A percentile compares a stretch with the other conserved stretches of the same genome.
These are phyloP conservation scores for Erythrocercus mccallii DNA, from an alignment of 2,113 vertebrate genomes.

Conservation along the genomic window DNA sequence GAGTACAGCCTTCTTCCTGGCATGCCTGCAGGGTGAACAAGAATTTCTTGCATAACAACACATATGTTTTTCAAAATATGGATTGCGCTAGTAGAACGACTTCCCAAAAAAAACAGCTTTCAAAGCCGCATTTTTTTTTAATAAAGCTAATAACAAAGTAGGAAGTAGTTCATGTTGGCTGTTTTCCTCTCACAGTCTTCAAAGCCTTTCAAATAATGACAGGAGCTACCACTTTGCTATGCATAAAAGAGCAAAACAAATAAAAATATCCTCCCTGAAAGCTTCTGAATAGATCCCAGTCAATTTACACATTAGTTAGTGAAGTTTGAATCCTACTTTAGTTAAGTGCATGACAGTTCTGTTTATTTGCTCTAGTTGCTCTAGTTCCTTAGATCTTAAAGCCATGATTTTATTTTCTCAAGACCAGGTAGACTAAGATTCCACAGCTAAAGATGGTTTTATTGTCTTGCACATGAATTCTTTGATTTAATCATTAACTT, in stretches of 20 bases:
- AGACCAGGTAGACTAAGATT: neutral
- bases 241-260: constrained; percentile 13
- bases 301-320: constrained; percentile 2
- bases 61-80: constrained; percentile 8
- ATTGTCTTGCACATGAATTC: neutral
- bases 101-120: neutral
- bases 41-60: constrained; percentile 4
- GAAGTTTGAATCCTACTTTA: neutral
- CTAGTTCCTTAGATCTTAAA: neutral
- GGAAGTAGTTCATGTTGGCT: constrained; percentile 19
- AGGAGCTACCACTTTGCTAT: constrained; percentile 17
- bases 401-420: neutral
- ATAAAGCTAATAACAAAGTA: neutral
- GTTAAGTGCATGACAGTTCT: neutral
- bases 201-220: constrained; percentile 34
- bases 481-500: neutral
- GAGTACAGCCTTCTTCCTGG: neutral
- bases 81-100: neutral
- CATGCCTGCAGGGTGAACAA: neutral
- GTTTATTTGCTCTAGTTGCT: neutral
- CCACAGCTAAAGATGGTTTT: neutral
- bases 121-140: neutral
- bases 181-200: neutral
- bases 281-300: neutral
- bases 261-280: constrained; percentile 20